Percentiles rank a stretch among this genome's conserved stretches.
Conservation (phyloP, 2,113 vertebrate genomes). For the Callopanchax toddi region DNA sequence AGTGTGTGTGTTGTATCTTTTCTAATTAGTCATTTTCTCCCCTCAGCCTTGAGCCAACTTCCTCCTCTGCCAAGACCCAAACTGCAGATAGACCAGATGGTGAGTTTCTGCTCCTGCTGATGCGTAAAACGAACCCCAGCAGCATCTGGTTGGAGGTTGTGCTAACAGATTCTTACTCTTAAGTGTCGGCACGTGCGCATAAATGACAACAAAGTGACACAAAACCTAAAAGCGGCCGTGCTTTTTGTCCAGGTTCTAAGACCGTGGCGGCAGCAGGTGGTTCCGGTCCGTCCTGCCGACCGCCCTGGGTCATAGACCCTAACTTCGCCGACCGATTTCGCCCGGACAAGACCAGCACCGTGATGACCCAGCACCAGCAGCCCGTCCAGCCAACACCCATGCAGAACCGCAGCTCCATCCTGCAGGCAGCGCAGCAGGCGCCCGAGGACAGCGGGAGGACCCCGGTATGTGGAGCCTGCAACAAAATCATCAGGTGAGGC, state of each 20-base stretch:
- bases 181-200: constrained; percentile 49
- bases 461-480: constrained; percentile 92
- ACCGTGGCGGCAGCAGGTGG: constrained; percentile 23
- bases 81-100: constrained; percentile 76
- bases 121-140: constrained; percentile 44
- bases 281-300: constrained; percentile 82
- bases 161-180: constrained; percentile 60
- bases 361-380: constrained; percentile 94
- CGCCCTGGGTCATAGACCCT: constrained; percentile 94
- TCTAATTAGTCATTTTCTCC: constrained; percentile 68
- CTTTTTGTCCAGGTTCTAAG: constrained; percentile 60
- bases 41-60: constrained; percentile 74
- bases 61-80: constrained; percentile 72
- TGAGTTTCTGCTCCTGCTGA: constrained; percentile 64
- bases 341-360: constrained; percentile 93
- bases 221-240: not conserved
- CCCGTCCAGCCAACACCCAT: constrained; percentile 89
- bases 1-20: constrained; percentile 24
- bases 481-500: constrained; percentile 94
- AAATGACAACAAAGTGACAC: constrained; percentile 9
- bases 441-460: constrained; percentile 83
- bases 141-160: constrained; percentile 38
- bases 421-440: constrained; percentile 90
- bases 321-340: constrained; percentile 91
- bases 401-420: constrained; percentile 95